These are phyloP conservation scores for Chrysoperla carnea DNA, from an alignment of 1,140 invertebrate species.

Conservation along the genomic window DNA sequence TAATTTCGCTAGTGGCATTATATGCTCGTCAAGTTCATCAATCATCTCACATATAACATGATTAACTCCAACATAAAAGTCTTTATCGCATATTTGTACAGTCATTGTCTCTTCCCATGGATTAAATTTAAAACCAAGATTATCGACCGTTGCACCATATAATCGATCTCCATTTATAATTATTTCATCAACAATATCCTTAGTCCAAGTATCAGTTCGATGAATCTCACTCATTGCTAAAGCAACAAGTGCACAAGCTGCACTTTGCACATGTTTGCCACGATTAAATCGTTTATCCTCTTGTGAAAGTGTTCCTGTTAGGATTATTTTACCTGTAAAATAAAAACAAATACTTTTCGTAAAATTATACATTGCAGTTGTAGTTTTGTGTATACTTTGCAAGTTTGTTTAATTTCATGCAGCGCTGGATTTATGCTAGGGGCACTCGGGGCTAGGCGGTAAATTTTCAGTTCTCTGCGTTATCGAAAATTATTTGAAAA, in stretches of 20 bases:
- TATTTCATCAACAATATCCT: not conserved
- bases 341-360: too few relatives aligned
- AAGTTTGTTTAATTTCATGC: too few relatives aligned
- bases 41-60: not conserved
- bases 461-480: too few relatives aligned
- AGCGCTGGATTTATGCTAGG: too few relatives aligned
- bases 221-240: not conserved
- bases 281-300: not conserved
- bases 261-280: not conserved
- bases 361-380: too few relatives aligned
- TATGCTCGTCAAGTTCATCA: too few relatives aligned
- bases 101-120: not conserved
- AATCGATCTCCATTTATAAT: not conserved
- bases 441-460: too few relatives aligned
- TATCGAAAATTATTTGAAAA: too few relatives aligned
- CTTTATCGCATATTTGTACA: not conserved
- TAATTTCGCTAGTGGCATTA: too few relatives aligned
- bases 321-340: too few relatives aligned
- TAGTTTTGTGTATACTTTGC: too few relatives aligned
- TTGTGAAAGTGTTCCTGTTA: not conserved
- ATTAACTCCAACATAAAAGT: not conserved
- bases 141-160: not conserved
- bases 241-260: not conserved
- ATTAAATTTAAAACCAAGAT: not conserved
- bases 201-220: not conserved